Evolutionary conservation across 2,113 vertebrate species (phyloP), one percentile per base, ranked within the genome.

Genomic region (Stomatorhinus ivindoensis): DNA sequence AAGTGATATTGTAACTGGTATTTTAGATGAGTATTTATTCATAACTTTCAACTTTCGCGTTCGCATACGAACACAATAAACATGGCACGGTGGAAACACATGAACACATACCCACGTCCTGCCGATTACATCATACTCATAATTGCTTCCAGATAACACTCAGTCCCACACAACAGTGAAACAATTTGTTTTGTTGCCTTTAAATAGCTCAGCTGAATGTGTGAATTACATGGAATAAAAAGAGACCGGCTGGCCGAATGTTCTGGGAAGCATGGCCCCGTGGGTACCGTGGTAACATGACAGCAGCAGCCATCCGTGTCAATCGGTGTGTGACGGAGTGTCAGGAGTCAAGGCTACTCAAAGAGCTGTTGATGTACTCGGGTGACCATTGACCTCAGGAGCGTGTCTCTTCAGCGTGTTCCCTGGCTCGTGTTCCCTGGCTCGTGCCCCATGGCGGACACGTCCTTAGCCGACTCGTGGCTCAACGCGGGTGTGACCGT

Each of bases 241-340:
- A 80, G 35, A 80, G 6, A 80, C 4, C 13, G 44, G 24, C 44
- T 48, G 82, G 39, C 82, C n/a, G 44, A 84, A 47, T n/a, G 39
- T 44, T 46, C 17, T 3, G 42, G 82, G 19, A 84, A 42, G 80
- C 80, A 1, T 44, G 11, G 11, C 80, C 4, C 21, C 4, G 24
- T 50, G 47, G 83, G 21, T 86, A 86, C 83, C 83, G 50, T 86
- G 83, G 83, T 86, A 86, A 86, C 46, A 4, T 86, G 46, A 86
- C 83, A 86, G 35, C 21, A 31, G 83, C n/a, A 10, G 47, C 24
- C 44, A 11, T 86, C 83, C 83, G 21, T 48, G 83, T 86, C 13
- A 27, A 27, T 48, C n/a, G 21, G 44, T 27, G 83, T 21, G 44
- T 10, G 19, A 24, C 48, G 82, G 15, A 53, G 44, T 8, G 11